These are phyloP conservation scores for Venustaconcha ellipsiformis DNA, from an alignment of 1,140 invertebrate species.

Conservation along the genomic window DNA sequence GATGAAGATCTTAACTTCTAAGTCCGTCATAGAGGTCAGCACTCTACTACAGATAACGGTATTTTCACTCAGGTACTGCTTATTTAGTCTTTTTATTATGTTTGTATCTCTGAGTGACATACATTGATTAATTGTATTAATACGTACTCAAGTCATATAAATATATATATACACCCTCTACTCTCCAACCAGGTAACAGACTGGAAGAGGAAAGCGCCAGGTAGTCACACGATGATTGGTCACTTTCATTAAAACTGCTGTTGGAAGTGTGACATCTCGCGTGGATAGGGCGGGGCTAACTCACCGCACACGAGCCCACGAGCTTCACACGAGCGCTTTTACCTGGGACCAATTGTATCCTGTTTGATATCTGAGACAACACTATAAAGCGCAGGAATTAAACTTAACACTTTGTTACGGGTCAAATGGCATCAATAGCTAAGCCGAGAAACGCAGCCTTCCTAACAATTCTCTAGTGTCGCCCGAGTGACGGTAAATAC, in stretches of 20 bases:
- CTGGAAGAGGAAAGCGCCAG: constrained; percentile 8
- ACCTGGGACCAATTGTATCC: too few species aligned
- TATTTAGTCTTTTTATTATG: constrained; percentile 1
- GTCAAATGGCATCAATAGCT: too few species aligned
- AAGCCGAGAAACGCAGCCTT: too few species aligned
- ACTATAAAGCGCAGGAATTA: too few species aligned
- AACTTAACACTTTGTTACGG: too few species aligned
- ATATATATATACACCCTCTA: neutral
- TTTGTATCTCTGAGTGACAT: constrained; percentile 14
- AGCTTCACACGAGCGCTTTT: constrained; percentile 2
- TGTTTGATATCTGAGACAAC: too few species aligned
- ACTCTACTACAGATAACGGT: neutral
- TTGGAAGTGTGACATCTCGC: constrained; percentile 30
- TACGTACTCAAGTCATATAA: constrained; percentile 2
- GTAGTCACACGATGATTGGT: constrained; percentile 23
- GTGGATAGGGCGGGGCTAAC: constrained; percentile 26
- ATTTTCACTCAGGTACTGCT: neutral
- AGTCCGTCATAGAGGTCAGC: neutral
- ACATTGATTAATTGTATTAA: neutral
- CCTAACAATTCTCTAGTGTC: too few species aligned
- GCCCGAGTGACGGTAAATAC: too few species aligned
- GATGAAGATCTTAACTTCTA: too few species aligned
- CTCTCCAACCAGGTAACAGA: neutral
- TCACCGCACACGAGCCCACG: constrained; percentile 28
- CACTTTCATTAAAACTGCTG: constrained; percentile 14